Conservation (phyloP, 2,888 invertebrate species). For the Chaitophorus viminalis region DNA sequence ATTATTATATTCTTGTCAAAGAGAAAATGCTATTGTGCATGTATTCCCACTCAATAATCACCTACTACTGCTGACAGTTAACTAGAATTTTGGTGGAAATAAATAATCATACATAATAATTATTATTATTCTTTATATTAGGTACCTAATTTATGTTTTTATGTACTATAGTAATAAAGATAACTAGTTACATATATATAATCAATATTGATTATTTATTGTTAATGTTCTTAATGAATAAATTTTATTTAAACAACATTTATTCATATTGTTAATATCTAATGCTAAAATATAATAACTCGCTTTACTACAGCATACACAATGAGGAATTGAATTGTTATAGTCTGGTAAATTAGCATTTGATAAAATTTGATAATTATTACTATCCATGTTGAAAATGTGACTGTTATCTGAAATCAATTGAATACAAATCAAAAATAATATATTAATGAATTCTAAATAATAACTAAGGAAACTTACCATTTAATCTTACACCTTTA, state of each 20-base stretch:
- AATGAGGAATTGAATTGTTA: not conserved
- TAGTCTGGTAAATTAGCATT: not conserved
- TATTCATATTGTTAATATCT: conserved; percentile 34
- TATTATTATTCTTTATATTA: not conserved
- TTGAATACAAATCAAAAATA: not conserved
- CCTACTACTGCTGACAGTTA: too few relatives aligned
- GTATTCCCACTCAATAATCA: too few relatives aligned
- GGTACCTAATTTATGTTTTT: conserved; percentile 16
- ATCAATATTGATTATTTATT: conserved; percentile 53
- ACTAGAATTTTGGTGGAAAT: too few relatives aligned
- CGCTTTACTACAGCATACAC: conserved; percentile 43
- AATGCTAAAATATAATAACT: conserved; percentile 49
- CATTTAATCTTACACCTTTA: not conserved
- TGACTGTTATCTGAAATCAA: conserved; percentile 21
- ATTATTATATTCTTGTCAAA: not conserved
- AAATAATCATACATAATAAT: not conserved
- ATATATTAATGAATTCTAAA: not conserved
- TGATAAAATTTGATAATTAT: not conserved
- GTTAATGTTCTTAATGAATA: conserved; percentile 38
- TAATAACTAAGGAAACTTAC: not conserved
- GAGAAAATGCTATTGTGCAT: too few relatives aligned
- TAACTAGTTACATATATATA: not conserved
- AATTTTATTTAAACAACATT: conserved; percentile 48
- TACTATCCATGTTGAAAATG: not conserved
- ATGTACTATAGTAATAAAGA: not conserved